Conservation (phyloP, 2,797 vertebrate genomes). For the Lepilemur septentrionalis region DNA sequence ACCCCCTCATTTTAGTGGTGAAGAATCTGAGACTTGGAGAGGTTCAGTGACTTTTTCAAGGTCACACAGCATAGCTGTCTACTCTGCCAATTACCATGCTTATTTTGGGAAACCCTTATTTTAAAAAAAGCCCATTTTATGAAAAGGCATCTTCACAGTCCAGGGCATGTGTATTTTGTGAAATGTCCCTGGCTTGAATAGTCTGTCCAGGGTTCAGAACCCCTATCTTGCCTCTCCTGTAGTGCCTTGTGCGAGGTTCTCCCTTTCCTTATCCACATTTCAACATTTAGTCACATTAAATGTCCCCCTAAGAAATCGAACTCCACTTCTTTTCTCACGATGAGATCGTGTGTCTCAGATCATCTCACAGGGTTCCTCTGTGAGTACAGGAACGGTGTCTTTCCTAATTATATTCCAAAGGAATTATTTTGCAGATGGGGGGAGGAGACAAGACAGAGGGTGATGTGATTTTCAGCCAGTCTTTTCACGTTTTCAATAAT, state of each 20-base stretch:
- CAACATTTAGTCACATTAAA: constrained; percentile 22
- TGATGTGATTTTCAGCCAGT: constrained; percentile 45
- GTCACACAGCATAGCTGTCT: neutral
- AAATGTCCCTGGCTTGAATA: constrained; percentile 19
- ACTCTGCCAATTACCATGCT: constrained; percentile 19
- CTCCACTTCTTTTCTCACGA: constrained; percentile 27
- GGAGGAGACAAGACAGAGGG: neutral
- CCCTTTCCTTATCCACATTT: constrained; percentile 42
- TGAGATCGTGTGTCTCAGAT: constrained; percentile 9
- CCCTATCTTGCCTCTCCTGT: constrained; percentile 25
- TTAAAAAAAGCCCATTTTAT: neutral
- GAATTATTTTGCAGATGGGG: neutral
- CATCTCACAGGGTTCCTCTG: constrained; percentile 37
- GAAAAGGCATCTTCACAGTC: constrained; percentile 24
- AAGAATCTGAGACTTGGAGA: constrained; percentile 49
- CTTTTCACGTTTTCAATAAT: constrained; percentile 42
- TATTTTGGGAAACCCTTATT: neutral
- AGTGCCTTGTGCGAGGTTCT: constrained; percentile 61
- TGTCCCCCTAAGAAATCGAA: neutral
- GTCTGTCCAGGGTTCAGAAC: constrained; percentile 27
- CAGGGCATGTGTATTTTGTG: constrained; percentile 10
- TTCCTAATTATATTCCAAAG: constrained; percentile 25
- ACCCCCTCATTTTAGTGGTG: constrained; percentile 43
- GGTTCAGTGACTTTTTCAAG: constrained; percentile 37
- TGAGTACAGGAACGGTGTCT: constrained; percentile 5